phyloP scores from a whole-genome alignment of 2,888 invertebrate species.

The Pogonocherus hispidulus region DNA sequence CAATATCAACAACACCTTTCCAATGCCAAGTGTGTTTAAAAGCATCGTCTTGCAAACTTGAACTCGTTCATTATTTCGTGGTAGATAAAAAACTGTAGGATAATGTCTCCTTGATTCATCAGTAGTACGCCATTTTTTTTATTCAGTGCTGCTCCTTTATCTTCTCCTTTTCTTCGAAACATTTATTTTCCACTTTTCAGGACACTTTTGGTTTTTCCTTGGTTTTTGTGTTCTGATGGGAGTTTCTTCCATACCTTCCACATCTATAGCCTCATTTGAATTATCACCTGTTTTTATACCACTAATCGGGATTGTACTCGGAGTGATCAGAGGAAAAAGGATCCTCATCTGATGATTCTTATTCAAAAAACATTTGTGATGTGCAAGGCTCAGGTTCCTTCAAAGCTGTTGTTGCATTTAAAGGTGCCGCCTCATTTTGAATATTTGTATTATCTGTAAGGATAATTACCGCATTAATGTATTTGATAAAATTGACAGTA shows the following conservation, averaged over 20 bases:
- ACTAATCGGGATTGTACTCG: slow-evolving; percentile 1
- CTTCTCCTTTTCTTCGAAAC: slow-evolving; percentile 29
- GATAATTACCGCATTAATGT: slow-evolving; percentile 1
- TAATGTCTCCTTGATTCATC: not conserved
- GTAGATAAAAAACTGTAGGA: not conserved
- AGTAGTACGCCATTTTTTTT: not conserved
- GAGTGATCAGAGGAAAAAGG: slow-evolving; percentile 1
- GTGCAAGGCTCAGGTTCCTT: not conserved
- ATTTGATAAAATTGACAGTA: not conserved
- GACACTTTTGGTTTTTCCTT: slow-evolving; percentile 28
- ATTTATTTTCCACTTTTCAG: slow-evolving; percentile 34
- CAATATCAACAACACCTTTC: slow-evolving; percentile 34
- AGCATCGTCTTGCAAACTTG: slow-evolving; percentile 32
- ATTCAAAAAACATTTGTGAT: not conserved
- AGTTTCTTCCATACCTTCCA: slow-evolving; percentile 38
- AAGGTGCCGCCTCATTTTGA: not conserved
- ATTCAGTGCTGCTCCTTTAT: slow-evolving; percentile 8
- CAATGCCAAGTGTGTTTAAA: slow-evolving; percentile 30
- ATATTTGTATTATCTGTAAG: not conserved
- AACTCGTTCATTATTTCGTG: slow-evolving; percentile 1
- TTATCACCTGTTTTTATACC: not conserved
- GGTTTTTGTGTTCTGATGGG: slow-evolving; percentile 28
- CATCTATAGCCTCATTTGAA: not conserved
- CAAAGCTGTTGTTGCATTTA: slow-evolving; percentile 6
- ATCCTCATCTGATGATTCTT: not conserved